Conservation (phyloP, 1,140 invertebrate genomes). For the Solen grandis region DNA sequence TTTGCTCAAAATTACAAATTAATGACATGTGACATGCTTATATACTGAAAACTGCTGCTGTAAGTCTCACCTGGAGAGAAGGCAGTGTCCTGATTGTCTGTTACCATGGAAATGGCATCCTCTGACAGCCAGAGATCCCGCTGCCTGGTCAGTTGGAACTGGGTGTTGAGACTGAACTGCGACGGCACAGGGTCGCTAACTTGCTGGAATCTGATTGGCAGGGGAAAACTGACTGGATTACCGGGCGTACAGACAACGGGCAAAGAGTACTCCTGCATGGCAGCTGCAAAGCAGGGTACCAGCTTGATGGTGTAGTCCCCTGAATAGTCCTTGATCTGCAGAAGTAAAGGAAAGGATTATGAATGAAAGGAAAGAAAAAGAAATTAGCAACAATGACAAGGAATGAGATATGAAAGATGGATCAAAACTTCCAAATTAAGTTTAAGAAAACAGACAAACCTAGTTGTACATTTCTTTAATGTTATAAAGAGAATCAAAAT, state of each 20-base stretch:
- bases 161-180: slow-evolving; percentile 77
- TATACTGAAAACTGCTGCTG: too few species aligned
- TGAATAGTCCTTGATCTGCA: slow-evolving; percentile 80
- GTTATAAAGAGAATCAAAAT: background rate
- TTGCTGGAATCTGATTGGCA: slow-evolving; percentile 80
- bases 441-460: too few species aligned
- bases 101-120: slow-evolving; percentile 65
- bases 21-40: too few species aligned
- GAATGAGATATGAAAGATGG: too few species aligned
- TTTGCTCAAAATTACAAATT: too few species aligned
- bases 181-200: slow-evolving; percentile 80
- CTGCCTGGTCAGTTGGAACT: slow-evolving; percentile 77
- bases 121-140: slow-evolving; percentile 78
- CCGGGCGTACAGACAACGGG: slow-evolving; percentile 77
- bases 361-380: too few species aligned
- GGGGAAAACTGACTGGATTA: slow-evolving; percentile 77
- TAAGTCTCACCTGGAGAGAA: slow-evolving; percentile 76
- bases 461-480: too few species aligned
- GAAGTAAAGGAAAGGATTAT: slow-evolving; percentile 25
- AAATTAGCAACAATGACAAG: too few species aligned
- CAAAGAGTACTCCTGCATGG: slow-evolving; percentile 70
- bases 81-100: slow-evolving; percentile 65
- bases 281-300: slow-evolving; percentile 77
- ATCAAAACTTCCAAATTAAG: too few species aligned
- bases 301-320: slow-evolving; percentile 79